Base-by-base conservation (phyloP, 2,888 invertebrate species). In the Drosophila subsilvestris region DNA sequence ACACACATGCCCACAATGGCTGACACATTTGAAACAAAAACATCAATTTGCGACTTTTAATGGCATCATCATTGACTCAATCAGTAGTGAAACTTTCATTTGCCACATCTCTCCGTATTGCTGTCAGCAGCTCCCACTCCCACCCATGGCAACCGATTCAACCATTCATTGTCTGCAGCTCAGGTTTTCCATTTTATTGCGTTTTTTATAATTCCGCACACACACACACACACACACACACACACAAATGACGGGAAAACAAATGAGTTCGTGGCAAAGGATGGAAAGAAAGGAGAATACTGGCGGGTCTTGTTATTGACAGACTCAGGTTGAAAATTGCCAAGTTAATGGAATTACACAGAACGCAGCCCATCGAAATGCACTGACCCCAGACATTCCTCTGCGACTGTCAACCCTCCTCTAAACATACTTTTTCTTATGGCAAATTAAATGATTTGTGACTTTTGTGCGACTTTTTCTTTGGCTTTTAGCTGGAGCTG, bases 11-110 rank as follows among this genome's bases (percentile, higher is more conserved):
- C 50, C 42, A 50, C 17, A 51, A 53, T 50, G 53, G 29, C 63
- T 61, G 45, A 59, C 42, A 61, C 58, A 63, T 83, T 79, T 69
- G 76, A 86, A 78, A 86, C 84, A 86, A 80, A 80, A 86, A 85
- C 86, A 86, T 80, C 77, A 75, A 88, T 88, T 85, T 88, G 78
- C 66, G 81, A 88, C 87, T 80, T 79, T 86, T 88, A 87, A 86
- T 86, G 76, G 74, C 76, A 86, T 86, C 85, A 86, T 86, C 87
- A 86, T 88, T 79, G 89, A 86, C 76, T 88, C 81, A 86, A 88
- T 88, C 89, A 86, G 77, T 74, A 80, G 70, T 53, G 63, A 74
- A 88, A 80, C 73, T 84, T 86, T 75, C 77, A 75, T 77, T 74
- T 79, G 67, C 65, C 65, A 48, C 67, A 68, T 55, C 55, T 66